Evolutionary conservation across 2,797 vertebrate genomes (phyloP).

Genomic region (Rhabdomys pumilio): DNA sequence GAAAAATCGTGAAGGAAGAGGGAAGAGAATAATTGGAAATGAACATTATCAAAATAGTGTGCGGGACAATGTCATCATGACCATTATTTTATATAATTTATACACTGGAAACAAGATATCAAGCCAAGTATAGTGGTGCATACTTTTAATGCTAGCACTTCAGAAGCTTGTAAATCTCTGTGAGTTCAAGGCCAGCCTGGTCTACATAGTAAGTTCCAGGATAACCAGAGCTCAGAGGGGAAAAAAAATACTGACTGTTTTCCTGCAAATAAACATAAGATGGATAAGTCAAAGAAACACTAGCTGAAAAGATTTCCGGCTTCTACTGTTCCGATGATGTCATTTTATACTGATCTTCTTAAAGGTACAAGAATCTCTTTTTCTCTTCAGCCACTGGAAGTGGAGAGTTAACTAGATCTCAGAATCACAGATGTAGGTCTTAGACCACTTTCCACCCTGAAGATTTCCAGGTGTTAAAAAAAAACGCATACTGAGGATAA

Average conservation of each 20-base stretch:
- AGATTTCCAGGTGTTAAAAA: background rate
- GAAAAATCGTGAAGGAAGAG: background rate
- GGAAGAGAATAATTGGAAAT: background rate
- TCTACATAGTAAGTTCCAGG: background rate
- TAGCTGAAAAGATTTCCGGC: background rate
- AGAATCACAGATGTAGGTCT: background rate
- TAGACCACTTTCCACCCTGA: background rate
- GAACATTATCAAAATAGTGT: background rate
- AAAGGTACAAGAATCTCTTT: background rate
- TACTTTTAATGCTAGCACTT: background rate
- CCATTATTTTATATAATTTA: background rate
- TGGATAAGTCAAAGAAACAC: slow-evolving; percentile 1
- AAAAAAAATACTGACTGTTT: background rate
- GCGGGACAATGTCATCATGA: background rate
- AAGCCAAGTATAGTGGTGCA: background rate
- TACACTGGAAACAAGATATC: too few relatives aligned
- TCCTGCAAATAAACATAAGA: background rate
- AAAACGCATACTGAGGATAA: background rate
- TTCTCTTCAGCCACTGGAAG: background rate
- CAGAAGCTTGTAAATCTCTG: background rate
- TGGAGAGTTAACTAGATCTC: background rate
- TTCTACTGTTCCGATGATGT: background rate
- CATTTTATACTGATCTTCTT: background rate
- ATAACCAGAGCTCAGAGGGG: background rate
- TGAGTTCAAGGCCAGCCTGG: background rate